Base-by-base conservation (phyloP, 2,113 vertebrate species). In the Macquaria ambigua region DNA sequence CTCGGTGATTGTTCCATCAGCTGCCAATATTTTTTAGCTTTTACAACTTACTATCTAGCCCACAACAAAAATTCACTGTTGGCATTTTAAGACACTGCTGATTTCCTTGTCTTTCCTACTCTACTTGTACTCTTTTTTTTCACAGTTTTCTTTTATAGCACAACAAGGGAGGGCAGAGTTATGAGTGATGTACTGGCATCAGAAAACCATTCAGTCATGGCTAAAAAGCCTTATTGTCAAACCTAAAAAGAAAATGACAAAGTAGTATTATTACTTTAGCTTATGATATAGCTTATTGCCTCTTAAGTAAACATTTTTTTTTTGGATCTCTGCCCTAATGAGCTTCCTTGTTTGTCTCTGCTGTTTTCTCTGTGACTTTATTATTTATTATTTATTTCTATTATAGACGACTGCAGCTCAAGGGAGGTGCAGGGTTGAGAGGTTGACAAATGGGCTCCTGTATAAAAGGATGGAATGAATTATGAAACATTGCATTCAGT, bases 161-260 rank as follows among this genome's bases (percentile, higher is more conserved):
- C 46, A 70, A 21, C 21, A 41, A 6, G 20, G 34, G 31, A 70
- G 55, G 34, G 31, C 16, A 23, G 43, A 67, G 15, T 39, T 34
- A 28, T 41, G 31, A 70, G 37, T 55, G 74, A 72, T 78, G 31
- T 10, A 37, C 66, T 7, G 18, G n/a, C 18, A 50, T 74, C n/a
- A 59, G 20, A 72, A 77, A 62, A n/a, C 3, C 0, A 52, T 67
- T 70, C 11, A 34, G 28, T 58, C 59, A 31, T 31, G 16, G 31
- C 61, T 70, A 41, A 82, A 71, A 72, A 39, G 25, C 31, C 4
- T 50, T 55, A 18, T 43, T 74, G 52, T 72, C 37, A 25, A 67
- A 37, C 48, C 48, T 72, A 72, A 75, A 75, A 71, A 20, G 43
- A 70, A 66, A 75, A 79, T 76, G 61, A 82, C 28, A 71, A 75